Evolutionary conservation across 2,113 vertebrate species (phyloP).

Genomic region (Montifringilla adamsi): DNA sequence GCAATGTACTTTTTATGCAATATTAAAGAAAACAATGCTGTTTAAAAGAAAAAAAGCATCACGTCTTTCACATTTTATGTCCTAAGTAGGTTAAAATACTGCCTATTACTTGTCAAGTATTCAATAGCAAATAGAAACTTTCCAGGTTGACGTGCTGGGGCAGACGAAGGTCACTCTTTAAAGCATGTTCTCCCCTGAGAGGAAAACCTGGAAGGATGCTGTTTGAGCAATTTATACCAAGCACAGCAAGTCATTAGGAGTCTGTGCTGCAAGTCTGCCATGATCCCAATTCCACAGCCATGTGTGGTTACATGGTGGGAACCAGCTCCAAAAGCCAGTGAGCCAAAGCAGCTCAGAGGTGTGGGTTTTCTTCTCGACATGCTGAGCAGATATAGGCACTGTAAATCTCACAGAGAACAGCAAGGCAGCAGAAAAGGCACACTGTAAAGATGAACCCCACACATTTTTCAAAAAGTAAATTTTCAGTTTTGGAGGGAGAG

Average conservation of each 20-base stretch:
- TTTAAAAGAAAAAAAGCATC: neutral
- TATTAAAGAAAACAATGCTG: neutral
- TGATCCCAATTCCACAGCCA: conserved; percentile 32
- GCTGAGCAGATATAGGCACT: neutral
- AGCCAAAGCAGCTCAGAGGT: neutral
- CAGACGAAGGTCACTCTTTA: conserved; percentile 68
- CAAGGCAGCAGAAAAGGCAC: neutral
- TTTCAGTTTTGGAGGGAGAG: neutral
- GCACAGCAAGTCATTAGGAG: conserved; percentile 61
- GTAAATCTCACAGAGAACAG: neutral
- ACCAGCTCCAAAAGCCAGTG: conserved; percentile 8
- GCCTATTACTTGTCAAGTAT: conserved; percentile 67
- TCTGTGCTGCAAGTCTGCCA: conserved; percentile 40
- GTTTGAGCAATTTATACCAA: conserved; percentile 67
- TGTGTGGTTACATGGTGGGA: conserved; percentile 23
- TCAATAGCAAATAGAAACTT: conserved; percentile 68
- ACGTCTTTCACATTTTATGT: conserved; percentile 43
- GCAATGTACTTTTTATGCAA: neutral
- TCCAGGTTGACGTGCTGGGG: conserved; percentile 60
- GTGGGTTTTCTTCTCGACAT: neutral
- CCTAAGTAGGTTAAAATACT: conserved; percentile 60
- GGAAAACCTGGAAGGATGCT: conserved; percentile 70
- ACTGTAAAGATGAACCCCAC: neutral
- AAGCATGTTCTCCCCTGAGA: conserved; percentile 65
- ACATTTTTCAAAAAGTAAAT: neutral